These are phyloP conservation scores for Glomeris maerens DNA, from an alignment of 1,140 invertebrate genomes.

Conservation along the genomic window DNA sequence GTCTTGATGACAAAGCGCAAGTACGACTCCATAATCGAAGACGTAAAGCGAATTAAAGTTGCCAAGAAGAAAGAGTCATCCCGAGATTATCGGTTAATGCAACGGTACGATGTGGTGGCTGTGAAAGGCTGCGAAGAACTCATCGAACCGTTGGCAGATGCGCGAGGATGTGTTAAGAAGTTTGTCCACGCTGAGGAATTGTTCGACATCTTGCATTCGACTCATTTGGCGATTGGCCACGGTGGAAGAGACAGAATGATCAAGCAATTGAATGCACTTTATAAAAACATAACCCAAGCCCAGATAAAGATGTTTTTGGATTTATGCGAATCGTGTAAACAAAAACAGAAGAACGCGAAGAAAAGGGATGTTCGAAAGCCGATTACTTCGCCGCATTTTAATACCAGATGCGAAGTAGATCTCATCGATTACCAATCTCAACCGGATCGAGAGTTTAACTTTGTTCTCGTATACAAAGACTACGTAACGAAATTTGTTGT, in stretches of 20 bases:
- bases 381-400: constrained; percentile 8
- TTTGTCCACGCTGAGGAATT: constrained; percentile 13
- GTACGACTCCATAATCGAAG: constrained; percentile 14
- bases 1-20: constrained; percentile 13
- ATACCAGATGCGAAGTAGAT: constrained; percentile 31
- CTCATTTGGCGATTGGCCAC: constrained; percentile 11
- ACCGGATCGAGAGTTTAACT: constrained; percentile 30
- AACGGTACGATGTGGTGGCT: constrained; percentile 10
- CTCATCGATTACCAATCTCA: constrained; percentile 33
- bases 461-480: constrained; percentile 35
- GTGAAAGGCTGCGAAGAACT: constrained; percentile 9
- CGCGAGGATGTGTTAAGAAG: constrained; percentile 10
- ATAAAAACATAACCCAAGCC: constrained; percentile 6
- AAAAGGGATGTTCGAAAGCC: constrained; percentile 11
- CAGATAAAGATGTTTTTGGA: constrained; percentile 14
- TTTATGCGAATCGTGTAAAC: constrained; percentile 13
- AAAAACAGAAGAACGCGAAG: constrained; percentile 7
- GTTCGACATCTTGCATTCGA: constrained; percentile 12
- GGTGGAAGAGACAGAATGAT: constrained; percentile 11
- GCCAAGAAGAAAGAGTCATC: constrained; percentile 14
- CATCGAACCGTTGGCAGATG: constrained; percentile 9
- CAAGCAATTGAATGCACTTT: background rate
- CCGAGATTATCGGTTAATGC: constrained; percentile 11
- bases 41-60: constrained; percentile 14
- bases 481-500: constrained; percentile 34